Base-by-base conservation (phyloP, 2,888 invertebrate species). In the Nudaria mundana region DNA sequence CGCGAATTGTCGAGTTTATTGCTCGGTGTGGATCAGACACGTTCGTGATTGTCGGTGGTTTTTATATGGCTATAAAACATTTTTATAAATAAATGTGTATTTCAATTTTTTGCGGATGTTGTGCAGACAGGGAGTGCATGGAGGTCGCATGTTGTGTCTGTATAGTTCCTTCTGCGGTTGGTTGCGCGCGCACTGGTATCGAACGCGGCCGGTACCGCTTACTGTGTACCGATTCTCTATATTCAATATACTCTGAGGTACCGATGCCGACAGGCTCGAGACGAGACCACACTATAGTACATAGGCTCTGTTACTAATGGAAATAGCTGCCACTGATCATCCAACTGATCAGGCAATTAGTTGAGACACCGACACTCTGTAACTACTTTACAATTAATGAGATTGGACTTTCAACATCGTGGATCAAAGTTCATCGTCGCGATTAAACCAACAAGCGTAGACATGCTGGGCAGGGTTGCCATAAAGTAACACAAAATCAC, bases 181-280 rank as follows among this genome's bases (percentile, higher is more conserved):
- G 61, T 40, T 81, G 81, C 81, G 82, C 82, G 82, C 82, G 82
- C 82, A 78, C 51, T 49, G 56, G 46, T 81, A 82, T 82, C 74
- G 82, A 81, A 66, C 79, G 77, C 40, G 62, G 16, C 32, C 22
- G 24, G 33, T 15, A 39, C 33, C 22, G 32, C 33, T 33, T n/a
- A 38, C 52, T 30, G 36, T 37, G 24, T 36, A 38, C n/a, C n/a
- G n/a, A n/a, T n/a, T n/a, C n/a, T n/a, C n/a, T n/a, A n/a, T n/a
- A n/a, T n/a, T n/a, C n/a, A n/a, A n/a, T n/a, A n/a, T n/a, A n/a
- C n/a, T n/a, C n/a, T n/a, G n/a, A n/a, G n/a, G n/a, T n/a, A n/a
- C n/a, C n/a, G n/a, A n/a, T 43, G 40, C 26, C 40, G 43, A 44
- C 45, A 47, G 57, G 45, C 46, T 44, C 15, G 32, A 12, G 31